These are phyloP conservation scores for Flexamia atlantica DNA, from an alignment of 2,888 invertebrate species.

Conservation along the genomic window DNA sequence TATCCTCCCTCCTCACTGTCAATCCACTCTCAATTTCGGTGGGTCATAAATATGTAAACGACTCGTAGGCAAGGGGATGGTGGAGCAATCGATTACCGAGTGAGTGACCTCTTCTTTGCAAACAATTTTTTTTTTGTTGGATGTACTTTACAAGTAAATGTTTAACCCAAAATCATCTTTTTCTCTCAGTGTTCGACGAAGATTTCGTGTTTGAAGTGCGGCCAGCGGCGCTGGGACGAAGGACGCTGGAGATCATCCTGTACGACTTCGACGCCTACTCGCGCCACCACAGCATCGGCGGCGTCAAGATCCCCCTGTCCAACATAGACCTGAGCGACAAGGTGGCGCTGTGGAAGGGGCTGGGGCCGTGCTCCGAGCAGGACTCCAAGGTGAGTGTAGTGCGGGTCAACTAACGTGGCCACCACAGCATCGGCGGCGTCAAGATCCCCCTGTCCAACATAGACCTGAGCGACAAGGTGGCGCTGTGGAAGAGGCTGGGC, in stretches of 20 bases:
- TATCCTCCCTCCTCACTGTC: too few relatives aligned
- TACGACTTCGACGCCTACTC: slow-evolving; percentile 83
- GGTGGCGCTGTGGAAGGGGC: slow-evolving; percentile 78
- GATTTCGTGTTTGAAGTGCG: slow-evolving; percentile 83
- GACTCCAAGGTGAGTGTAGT: slow-evolving; percentile 72
- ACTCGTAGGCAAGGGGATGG: too few relatives aligned
- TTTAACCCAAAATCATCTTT: too few relatives aligned
- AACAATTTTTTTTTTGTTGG: too few relatives aligned
- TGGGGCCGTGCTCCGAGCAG: slow-evolving; percentile 77
- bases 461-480: slow-evolving; percentile 78
- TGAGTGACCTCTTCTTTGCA: too few relatives aligned
- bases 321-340: slow-evolving; percentile 79
- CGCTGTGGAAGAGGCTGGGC: slow-evolving; percentile 78
- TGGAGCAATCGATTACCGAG: too few relatives aligned
- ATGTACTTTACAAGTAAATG: too few relatives aligned
- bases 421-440: slow-evolving; percentile 81
- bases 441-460: slow-evolving; percentile 78
- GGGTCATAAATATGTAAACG: too few relatives aligned
- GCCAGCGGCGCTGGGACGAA: slow-evolving; percentile 76
- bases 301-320: slow-evolving; percentile 78
- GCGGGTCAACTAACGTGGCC: too few relatives aligned
- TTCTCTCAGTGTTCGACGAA: slow-evolving; percentile 80
- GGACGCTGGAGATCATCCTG: slow-evolving; percentile 80
- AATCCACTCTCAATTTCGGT: too few relatives aligned
- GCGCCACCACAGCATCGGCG: slow-evolving; percentile 82